These are phyloP conservation scores for Ispidina picta DNA, from an alignment of 2,797 vertebrate genomes.

Conservation along the genomic window DNA sequence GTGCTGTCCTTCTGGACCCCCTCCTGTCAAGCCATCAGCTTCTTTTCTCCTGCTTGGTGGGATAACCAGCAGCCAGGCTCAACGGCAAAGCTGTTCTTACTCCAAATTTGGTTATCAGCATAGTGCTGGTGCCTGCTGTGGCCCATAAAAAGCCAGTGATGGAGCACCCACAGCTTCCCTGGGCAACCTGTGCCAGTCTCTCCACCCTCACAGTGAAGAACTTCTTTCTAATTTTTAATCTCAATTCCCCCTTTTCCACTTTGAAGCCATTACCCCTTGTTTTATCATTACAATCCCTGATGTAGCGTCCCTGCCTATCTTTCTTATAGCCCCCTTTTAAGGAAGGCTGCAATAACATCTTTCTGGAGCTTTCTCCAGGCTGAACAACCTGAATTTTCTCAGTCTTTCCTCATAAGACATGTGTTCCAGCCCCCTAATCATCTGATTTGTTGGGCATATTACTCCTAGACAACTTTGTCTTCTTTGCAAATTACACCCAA, in stretches of 20 bases:
- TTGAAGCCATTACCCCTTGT: neutral
- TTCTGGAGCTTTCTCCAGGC: neutral
- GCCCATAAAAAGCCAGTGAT: neutral
- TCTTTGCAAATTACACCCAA: neutral
- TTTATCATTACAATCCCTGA: neutral
- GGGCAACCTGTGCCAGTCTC: neutral
- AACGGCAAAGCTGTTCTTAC: neutral
- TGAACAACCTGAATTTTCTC: neutral
- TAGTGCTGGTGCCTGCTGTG: neutral
- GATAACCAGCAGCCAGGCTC: neutral
- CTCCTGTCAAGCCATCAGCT: neutral
- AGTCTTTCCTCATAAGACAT: neutral
- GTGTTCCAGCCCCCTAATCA: neutral
- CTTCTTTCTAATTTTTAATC: neutral
- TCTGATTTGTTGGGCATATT: neutral
- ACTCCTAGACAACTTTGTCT: neutral
- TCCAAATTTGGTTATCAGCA: neutral
- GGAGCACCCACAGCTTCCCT: too few relatives aligned
- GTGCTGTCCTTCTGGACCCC: accelerated
- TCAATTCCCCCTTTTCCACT: neutral
- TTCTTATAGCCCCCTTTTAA: too few relatives aligned
- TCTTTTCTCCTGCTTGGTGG: neutral
- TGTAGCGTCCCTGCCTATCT: neutral
- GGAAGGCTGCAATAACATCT: neutral
- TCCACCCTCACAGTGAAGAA: neutral